Base-by-base conservation (phyloP, 2,797 vertebrate species). In the Jordanella pulchra region DNA sequence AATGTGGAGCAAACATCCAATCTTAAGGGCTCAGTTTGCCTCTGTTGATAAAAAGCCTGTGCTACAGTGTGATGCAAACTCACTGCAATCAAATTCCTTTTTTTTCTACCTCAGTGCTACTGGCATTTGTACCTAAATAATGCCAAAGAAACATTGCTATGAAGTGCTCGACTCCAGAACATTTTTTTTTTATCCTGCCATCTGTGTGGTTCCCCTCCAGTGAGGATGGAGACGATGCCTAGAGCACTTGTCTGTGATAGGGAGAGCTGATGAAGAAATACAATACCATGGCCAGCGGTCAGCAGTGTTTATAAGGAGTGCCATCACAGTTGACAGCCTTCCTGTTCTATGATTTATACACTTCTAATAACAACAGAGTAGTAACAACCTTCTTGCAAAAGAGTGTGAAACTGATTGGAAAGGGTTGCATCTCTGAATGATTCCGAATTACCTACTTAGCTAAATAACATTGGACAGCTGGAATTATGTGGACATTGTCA, bases 221-320 rank as follows among this genome's bases (percentile, higher is more conserved):
- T 60, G 74, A 76, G 74, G 83, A 87, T 73, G 77, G 18, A 69
- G 71, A 79, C 3, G 67, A 55, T 0, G 87, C 87, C 84, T 78
- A 79, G 76, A 82, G 82, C 84, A 45, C 81, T 87, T 70, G 75
- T 82, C 85, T 80, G 69, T 71, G 81, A 85, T 86, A 82, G 78
- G 51, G 65, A 77, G 73, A 66, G 79, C 78, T 88, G 84, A 91
- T 92, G 89, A 90, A 90, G 92, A 91, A 91, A 88, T 89, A 84
- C 84, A 85, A 80, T 80, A 86, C 82, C 77, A 81, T 81, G 90
- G 85, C 88, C 84, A 84, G 83, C 79, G 89, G 91, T 92, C 92
- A 92, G 87, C 80, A 78, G 86, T 89, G 92, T 94, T 94, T 93
- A 93, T 92, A 90, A 92, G 84, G 83, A 88, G 81, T 88, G 89